These are phyloP conservation scores for Garrulus glandarius DNA, from an alignment of 2,797 vertebrate genomes.

Conservation along the genomic window DNA sequence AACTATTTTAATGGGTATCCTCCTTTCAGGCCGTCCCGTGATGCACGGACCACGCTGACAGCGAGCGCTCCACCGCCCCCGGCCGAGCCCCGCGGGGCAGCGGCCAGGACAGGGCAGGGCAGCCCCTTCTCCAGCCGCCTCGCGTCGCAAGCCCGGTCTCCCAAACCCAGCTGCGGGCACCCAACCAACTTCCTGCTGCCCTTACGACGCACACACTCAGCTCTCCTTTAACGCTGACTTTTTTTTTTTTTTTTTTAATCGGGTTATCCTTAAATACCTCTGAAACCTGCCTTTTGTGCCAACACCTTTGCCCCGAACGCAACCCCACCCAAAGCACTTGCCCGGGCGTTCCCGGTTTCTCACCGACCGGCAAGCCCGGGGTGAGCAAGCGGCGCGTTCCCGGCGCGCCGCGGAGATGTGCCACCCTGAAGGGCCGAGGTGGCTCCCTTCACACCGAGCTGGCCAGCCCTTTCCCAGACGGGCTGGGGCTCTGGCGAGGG, in stretches of 20 bases:
- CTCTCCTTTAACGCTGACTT: not conserved
- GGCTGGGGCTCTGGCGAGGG: not conserved
- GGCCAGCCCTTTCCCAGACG: not conserved
- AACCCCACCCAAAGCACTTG: not conserved
- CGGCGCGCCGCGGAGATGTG: not conserved
- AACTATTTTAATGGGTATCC: not conserved
- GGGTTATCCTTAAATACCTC: not conserved
- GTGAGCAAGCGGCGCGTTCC: not conserved
- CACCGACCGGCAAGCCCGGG: too few species aligned
- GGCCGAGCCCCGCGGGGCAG: not conserved
- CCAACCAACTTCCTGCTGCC: not conserved
- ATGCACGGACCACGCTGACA: not conserved
- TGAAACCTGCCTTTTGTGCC: not conserved
- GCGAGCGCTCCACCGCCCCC: not conserved
- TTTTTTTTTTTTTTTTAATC: not conserved
- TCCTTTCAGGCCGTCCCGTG: not conserved
- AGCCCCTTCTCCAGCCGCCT: not conserved
- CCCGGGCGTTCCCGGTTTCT: not conserved
- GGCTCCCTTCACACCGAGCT: not conserved
- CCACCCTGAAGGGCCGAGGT: not conserved
- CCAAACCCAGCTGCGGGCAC: not conserved
- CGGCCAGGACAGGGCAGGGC: not conserved
- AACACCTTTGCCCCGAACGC: not conserved
- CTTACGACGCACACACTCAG: not conserved
- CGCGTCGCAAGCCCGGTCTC: not conserved